These are phyloP conservation scores for Salvator merianae DNA, from an alignment of 2,113 vertebrate genomes.

Conservation along the genomic window DNA sequence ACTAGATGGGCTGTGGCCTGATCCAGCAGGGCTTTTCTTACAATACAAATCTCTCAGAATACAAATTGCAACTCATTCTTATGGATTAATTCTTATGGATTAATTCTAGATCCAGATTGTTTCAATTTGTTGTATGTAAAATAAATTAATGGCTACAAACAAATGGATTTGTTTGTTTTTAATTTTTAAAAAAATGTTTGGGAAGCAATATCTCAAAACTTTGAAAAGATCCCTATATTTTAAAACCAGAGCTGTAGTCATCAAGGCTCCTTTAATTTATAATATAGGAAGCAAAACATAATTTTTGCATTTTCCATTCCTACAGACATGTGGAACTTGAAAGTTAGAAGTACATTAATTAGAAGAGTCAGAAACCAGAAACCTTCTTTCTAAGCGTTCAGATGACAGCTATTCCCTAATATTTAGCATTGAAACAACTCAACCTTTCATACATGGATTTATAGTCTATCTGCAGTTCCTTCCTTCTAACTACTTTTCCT, in stretches of 20 bases:
- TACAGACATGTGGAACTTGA: slow-evolving; percentile 40
- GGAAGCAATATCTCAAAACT: slow-evolving; percentile 13
- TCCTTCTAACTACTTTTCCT: slow-evolving; percentile 28
- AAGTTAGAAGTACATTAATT: slow-evolving; percentile 34
- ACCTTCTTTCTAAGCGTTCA: neutral
- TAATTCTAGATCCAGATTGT: neutral
- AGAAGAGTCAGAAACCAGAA: slow-evolving; percentile 13
- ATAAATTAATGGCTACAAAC: neutral
- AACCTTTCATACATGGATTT: slow-evolving; percentile 9
- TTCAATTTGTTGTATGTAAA: slow-evolving; percentile 5
- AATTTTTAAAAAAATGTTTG: neutral
- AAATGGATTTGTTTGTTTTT: neutral
- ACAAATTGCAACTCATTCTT: neutral
- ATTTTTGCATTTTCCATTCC: slow-evolving; percentile 43
- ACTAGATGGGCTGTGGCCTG: no score
- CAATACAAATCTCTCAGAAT: neutral
- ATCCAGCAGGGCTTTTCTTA: no score
- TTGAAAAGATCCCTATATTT: slow-evolving; percentile 2
- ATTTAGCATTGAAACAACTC: neutral
- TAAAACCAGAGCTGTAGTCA: slow-evolving; percentile 22
- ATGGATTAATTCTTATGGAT: neutral
- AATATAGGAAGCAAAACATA: slow-evolving; percentile 64
- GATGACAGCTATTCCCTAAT: neutral
- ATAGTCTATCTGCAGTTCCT: slow-evolving; percentile 28
- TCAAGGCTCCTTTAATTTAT: slow-evolving; percentile 62